A percentile compares a stretch with the other conserved stretches of the same genome.
These are phyloP conservation scores for Drosophila lacertosa DNA, from an alignment of 1,140 invertebrate species.

Conservation along the genomic window DNA sequence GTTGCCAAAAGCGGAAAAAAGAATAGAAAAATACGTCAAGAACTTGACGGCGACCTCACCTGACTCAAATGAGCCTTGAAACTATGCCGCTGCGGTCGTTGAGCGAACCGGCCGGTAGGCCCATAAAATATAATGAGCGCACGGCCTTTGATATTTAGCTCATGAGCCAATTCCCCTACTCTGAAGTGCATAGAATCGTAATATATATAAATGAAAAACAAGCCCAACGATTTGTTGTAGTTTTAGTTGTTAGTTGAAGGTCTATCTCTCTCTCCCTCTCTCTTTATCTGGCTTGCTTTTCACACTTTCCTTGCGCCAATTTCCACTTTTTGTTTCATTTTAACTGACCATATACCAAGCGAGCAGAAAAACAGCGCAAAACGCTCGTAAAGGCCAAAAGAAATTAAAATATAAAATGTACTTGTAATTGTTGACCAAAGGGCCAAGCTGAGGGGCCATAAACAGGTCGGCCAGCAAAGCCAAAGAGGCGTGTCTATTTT, in stretches of 20 bases:
- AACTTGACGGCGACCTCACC: conserved; percentile 58
- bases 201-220: not conserved
- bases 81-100: conserved; percentile 28
- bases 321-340: conserved; percentile 72
- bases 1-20: conserved; percentile 34
- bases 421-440: conserved; percentile 31
- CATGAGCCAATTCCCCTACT: conserved; percentile 43
- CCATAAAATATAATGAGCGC: conserved; percentile 76
- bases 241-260: conserved; percentile 42
- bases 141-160: conserved; percentile 78
- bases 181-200: not conserved
- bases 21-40: conserved; percentile 21
- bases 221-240: conserved; percentile 56
- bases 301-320: conserved; percentile 80
- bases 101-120: conserved; percentile 28
- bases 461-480: not conserved
- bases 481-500: conserved; percentile 31
- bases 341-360: conserved; percentile 26
- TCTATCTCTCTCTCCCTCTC: too few species aligned
- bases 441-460: conserved; percentile 5
- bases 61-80: conserved; percentile 59
- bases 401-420: conserved; percentile 62
- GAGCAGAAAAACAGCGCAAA: conserved; percentile 19
- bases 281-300: conserved; percentile 57
- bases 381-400: conserved; percentile 51